Conservation (phyloP, 2,113 vertebrate species). For the Myrmecobius fasciatus region DNA sequence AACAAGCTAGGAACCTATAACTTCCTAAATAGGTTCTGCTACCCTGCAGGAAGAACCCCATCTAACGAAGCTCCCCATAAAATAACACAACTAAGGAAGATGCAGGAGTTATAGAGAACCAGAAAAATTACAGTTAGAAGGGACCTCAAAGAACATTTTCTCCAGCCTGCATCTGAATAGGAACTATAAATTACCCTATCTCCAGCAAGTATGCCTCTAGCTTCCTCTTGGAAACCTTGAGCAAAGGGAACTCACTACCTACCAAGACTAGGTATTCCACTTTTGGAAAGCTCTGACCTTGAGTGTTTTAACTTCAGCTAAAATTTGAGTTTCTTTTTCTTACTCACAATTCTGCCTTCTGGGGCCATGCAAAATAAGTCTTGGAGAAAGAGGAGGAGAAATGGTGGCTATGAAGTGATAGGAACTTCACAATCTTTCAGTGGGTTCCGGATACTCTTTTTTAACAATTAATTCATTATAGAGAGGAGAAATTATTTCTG, state of each 20-base stretch:
- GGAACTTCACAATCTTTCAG: background rate
- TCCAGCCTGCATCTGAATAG: background rate
- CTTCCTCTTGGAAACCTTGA: slow-evolving; percentile 1
- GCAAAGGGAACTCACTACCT: background rate
- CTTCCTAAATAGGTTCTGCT: background rate
- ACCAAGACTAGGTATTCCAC: background rate
- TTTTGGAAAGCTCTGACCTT: background rate
- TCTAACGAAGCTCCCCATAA: background rate
- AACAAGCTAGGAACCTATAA: background rate
- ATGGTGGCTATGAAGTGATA: background rate
- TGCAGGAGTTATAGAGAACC: background rate
- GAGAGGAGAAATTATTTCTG: background rate
- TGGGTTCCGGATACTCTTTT: background rate
- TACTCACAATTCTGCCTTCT: background rate
- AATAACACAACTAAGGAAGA: background rate
- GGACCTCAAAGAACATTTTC: background rate
- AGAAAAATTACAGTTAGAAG: background rate
- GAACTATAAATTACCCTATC: background rate
- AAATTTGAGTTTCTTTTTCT: background rate
- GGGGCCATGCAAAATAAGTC: background rate
- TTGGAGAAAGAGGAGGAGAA: background rate
- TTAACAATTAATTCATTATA: background rate
- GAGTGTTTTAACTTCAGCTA: background rate
- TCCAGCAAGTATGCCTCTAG: background rate
- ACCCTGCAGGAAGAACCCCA: background rate